Evolutionary conservation across 2,113 vertebrate genomes (phyloP).

Genomic region (Lagopus leucura): DNA sequence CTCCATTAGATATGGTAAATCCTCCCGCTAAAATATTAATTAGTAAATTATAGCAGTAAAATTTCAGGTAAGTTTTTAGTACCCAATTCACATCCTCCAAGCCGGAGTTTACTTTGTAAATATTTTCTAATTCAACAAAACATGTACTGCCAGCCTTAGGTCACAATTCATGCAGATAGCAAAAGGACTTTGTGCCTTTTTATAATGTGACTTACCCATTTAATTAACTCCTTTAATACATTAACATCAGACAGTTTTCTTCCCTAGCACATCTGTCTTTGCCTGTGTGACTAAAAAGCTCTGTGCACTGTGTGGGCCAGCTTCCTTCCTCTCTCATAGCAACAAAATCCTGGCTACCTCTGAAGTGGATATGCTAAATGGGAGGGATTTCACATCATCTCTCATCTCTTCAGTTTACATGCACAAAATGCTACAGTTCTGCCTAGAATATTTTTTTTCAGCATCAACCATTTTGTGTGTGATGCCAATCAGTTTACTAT

Average conservation of each 20-base stretch:
- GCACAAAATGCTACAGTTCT: constrained; percentile 4
- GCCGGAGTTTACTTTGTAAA: constrained; percentile 65
- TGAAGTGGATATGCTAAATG: constrained; percentile 30
- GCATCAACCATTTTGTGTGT: not conserved
- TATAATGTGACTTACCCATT: constrained; percentile 58
- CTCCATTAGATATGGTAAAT: not conserved
- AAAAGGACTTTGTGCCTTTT: constrained; percentile 55
- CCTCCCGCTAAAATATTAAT: constrained; percentile 10
- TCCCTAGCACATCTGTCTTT: not conserved
- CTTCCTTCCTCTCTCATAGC: constrained; percentile 48
- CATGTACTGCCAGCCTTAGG: constrained; percentile 32
- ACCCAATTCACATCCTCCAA: constrained; percentile 34
- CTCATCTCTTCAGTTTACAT: not conserved
- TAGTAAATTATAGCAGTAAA: not conserved
- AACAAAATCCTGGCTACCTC: constrained; percentile 58
- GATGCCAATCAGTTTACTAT: not conserved
- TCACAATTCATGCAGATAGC: constrained; percentile 62
- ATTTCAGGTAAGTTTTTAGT: constrained; percentile 41
- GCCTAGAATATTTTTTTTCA: not conserved
- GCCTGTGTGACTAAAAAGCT: constrained; percentile 11
- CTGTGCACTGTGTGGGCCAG: not conserved
- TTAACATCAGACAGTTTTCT: not conserved
- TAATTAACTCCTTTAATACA: constrained; percentile 71
- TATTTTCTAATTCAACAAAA: constrained; percentile 72
- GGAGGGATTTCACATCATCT: constrained; percentile 10